Evolutionary conservation across 2,888 invertebrate species (phyloP).

Genomic region (Dasypolia templi): DNA sequence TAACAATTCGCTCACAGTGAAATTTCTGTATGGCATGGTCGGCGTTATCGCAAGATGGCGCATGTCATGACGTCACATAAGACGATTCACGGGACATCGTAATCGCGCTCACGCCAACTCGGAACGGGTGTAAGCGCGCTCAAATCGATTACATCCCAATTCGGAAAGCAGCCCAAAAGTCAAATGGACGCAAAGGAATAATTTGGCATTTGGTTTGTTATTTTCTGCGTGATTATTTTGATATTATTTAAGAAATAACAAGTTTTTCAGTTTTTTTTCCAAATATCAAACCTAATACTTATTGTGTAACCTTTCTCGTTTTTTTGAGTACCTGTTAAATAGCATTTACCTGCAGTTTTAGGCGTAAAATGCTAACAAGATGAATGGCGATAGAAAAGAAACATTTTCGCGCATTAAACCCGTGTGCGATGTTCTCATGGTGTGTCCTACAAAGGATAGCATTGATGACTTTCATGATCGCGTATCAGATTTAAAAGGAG

Average conservation of each 20-base stretch:
- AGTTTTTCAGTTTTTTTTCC: neutral
- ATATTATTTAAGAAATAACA: conserved; percentile 14
- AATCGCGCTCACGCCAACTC: too few relatives aligned
- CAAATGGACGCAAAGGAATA: conserved; percentile 6
- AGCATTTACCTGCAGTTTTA: conserved; percentile 16
- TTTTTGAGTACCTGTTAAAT: neutral
- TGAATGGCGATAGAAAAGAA: conserved; percentile 81
- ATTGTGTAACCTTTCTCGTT: neutral
- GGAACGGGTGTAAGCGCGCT: too few relatives aligned
- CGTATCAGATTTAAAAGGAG: conserved; percentile 79
- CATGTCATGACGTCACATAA: too few relatives aligned
- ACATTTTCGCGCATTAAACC: conserved; percentile 87
- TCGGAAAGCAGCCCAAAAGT: too few relatives aligned
- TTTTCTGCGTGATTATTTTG: conserved; percentile 29
- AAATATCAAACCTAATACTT: conserved; percentile 4
- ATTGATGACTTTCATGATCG: conserved; percentile 76
- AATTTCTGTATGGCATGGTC: too few relatives aligned
- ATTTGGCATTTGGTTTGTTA: conserved; percentile 31
- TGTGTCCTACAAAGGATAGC: conserved; percentile 82
- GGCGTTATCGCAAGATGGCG: too few relatives aligned
- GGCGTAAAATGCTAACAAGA: conserved; percentile 62
- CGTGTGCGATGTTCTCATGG: conserved; percentile 88
- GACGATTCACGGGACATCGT: too few relatives aligned
- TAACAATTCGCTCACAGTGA: too few relatives aligned
- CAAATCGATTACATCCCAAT: too few relatives aligned